A percentile compares a stretch with the other conserved stretches of the same genome.
phyloP scores from a whole-genome alignment of 1,140 invertebrate genomes.

The Meloidogyne hapla region DNA sequence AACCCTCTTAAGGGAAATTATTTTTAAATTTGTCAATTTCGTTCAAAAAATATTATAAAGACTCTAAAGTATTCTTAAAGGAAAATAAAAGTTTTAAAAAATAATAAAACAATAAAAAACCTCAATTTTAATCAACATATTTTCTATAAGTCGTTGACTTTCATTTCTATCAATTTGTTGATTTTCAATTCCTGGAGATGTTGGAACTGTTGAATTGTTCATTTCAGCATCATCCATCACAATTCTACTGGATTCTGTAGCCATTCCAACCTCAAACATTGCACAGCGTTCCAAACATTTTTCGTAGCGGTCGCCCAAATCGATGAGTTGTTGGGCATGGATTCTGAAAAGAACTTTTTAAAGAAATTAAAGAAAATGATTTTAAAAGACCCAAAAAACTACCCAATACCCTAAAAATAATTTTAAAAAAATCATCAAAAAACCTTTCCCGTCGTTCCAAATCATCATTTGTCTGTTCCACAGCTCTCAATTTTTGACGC shows the following conservation, averaged over 20 bases:
- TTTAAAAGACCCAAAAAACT: neutral
- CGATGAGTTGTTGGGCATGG: constrained; percentile 32
- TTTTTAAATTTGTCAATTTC: no score
- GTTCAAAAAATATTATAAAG: no score
- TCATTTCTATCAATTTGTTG: neutral
- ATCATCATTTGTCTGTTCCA: constrained; percentile 35
- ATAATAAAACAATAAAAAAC: neutral
- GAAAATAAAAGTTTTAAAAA: no score
- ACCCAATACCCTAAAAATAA: neutral
- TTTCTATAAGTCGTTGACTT: constrained; percentile 20
- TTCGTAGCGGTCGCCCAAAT: constrained; percentile 33
- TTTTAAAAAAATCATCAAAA: no score
- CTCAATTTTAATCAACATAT: constrained; percentile 28
- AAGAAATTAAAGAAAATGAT: neutral
- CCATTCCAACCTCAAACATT: constrained; percentile 31
- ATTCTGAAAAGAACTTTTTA: constrained; percentile 24
- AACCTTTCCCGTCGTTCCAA: constrained; percentile 34
- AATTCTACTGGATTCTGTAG: neutral
- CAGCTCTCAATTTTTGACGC: constrained; percentile 26
- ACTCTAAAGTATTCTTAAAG: no score
- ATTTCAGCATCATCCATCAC: neutral
- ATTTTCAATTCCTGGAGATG: neutral
- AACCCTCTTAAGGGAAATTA: no score
- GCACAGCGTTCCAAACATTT: constrained; percentile 38
- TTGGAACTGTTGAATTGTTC: neutral